Conservation (phyloP, 2,797 vertebrate genomes). For the Rhincodon typus region DNA sequence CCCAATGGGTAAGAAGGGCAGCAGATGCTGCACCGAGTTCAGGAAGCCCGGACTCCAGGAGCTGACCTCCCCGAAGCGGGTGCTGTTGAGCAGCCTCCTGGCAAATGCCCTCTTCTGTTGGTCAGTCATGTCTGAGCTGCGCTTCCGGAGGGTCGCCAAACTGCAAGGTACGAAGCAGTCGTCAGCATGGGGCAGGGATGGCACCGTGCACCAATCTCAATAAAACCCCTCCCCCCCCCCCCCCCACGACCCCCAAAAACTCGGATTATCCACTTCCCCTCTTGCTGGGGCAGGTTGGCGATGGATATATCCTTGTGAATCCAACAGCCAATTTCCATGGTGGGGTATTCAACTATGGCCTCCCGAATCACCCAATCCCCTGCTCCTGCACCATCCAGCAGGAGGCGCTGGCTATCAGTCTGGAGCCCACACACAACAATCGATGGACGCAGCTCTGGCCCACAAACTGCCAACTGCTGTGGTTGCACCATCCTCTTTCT, state of each 20-base stretch:
- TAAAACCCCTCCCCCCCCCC: no score
- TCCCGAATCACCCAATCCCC: neutral
- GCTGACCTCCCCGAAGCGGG: constrained; percentile 67
- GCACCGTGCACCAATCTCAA: no score
- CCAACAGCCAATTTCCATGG: neutral
- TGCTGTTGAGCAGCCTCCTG: constrained; percentile 71
- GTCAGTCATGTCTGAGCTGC: constrained; percentile 72
- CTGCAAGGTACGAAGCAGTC: constrained; percentile 47
- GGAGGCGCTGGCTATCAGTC: neutral
- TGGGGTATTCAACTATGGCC: neutral
- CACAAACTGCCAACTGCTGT: no score
- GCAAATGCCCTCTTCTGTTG: constrained; percentile 78
- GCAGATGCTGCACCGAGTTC: constrained; percentile 65
- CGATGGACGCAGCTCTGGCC: no score
- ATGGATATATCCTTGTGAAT: neutral
- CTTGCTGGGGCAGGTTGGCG: neutral
- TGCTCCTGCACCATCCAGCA: neutral
- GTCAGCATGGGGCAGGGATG: neutral
- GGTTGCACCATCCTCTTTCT: no score
- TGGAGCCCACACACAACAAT: neutral
- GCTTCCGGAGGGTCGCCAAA: constrained; percentile 71
- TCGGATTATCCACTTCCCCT: neutral
- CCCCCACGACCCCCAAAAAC: no score
- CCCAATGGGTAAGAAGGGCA: constrained; percentile 73
- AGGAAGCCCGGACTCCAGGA: constrained; percentile 77